A percentile compares a stretch with the other conserved stretches of the same genome.
phyloP scores from a whole-genome alignment of 2,113 vertebrate species.

The Rattus rattus region DNA sequence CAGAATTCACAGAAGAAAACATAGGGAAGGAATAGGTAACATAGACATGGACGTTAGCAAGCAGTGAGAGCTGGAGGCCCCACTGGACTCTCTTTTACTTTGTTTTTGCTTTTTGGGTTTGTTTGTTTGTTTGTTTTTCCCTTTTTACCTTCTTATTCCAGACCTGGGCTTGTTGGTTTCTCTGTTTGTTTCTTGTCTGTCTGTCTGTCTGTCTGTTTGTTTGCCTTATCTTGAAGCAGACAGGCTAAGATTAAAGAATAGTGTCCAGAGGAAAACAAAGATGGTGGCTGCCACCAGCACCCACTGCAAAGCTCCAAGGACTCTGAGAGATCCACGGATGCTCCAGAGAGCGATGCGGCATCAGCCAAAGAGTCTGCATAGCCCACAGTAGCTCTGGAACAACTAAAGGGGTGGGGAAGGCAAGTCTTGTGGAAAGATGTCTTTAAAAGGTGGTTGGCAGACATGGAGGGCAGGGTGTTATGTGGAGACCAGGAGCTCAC shows the following conservation, averaged over 20 bases:
- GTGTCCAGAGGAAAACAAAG: too few species aligned
- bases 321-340: too few species aligned
- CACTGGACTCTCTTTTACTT: background rate
- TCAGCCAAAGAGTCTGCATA: background rate
- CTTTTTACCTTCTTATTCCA: background rate
- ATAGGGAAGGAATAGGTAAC: background rate
- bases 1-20: background rate
- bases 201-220: background rate
- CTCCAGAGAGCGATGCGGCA: background rate
- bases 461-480: too few species aligned
- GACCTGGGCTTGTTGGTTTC: background rate
- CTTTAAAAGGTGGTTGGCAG: background rate
- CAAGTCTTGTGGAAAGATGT: background rate
- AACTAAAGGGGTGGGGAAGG: background rate
- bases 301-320: too few species aligned
- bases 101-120: background rate
- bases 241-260: background rate
- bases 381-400: background rate
- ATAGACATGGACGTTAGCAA: background rate
- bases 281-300: too few species aligned
- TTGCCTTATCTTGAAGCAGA: slow-evolving; percentile 39
- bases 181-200: too few species aligned
- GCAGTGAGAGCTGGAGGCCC: background rate
- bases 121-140: too few species aligned
- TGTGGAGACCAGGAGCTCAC: too few species aligned